These are phyloP conservation scores for Chaetophractus vellerosus DNA, from an alignment of 2,797 vertebrate species.

Conservation along the genomic window DNA sequence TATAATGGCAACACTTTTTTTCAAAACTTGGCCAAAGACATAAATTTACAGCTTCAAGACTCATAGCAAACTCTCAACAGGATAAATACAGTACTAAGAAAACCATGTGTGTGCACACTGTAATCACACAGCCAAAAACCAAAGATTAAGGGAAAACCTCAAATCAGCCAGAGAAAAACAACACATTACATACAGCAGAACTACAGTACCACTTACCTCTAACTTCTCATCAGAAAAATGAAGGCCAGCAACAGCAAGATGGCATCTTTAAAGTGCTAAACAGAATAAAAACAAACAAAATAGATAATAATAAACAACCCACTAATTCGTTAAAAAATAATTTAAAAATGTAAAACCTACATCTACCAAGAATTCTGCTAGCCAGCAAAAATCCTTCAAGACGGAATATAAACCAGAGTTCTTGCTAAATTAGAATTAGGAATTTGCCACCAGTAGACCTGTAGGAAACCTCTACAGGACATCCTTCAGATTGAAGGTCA, in stretches of 20 bases:
- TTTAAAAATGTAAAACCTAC: too few species aligned
- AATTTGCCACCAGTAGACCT: background rate
- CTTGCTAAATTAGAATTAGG: slow-evolving; percentile 2
- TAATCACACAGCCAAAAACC: background rate
- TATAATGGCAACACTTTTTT: background rate
- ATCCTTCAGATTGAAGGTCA: background rate
- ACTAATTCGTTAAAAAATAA: too few species aligned
- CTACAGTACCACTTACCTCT: background rate
- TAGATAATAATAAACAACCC: background rate
- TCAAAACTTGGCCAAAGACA: background rate
- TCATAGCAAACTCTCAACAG: background rate
- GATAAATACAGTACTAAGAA: background rate
- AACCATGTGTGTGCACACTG: background rate
- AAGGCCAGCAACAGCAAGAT: background rate
- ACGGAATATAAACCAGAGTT: background rate
- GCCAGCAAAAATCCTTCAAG: background rate
- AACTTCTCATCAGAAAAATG: background rate
- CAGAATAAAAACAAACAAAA: background rate
- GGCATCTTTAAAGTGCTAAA: background rate
- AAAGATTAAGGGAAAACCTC: background rate
- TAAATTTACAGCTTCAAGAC: background rate
- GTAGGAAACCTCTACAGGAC: background rate
- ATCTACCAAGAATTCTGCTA: background rate
- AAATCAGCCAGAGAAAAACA: background rate
- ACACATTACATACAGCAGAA: background rate